Evolutionary conservation across 2,113 vertebrate genomes (phyloP).

Genomic region (Microtus oregoni): DNA sequence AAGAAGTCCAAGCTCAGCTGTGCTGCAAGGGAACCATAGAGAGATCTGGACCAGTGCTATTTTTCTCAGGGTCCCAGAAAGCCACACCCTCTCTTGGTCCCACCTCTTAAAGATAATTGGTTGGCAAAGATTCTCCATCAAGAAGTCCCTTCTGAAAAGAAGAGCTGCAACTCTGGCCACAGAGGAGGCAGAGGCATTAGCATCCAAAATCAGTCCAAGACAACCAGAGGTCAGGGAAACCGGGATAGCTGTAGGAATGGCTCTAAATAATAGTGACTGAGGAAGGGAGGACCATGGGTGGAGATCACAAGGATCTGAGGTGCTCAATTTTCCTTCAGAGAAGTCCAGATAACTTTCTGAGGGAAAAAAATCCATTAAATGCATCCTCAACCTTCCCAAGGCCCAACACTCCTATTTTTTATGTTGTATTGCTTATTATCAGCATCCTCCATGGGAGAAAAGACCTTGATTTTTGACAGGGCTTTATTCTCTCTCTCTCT

Average conservation of each 20-base stretch:
- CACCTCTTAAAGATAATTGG: too few species aligned
- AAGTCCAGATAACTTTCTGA: not conserved
- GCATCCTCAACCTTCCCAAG: not conserved
- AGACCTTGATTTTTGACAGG: not conserved
- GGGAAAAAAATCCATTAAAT: not conserved
- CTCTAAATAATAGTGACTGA: not conserved
- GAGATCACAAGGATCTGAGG: not conserved
- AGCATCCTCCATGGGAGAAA: not conserved
- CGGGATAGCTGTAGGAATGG: rapidly evolving
- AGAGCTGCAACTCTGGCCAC: not conserved
- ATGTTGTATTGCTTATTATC: not conserved
- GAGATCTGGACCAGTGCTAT: too few species aligned
- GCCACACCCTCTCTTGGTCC: too few species aligned
- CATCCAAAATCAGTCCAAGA: too few species aligned
- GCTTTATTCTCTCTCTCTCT: not conserved
- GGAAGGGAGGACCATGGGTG: too few species aligned
- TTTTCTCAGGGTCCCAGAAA: too few species aligned
- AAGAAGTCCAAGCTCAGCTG: too few species aligned
- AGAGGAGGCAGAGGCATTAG: not conserved
- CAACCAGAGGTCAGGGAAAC: too few species aligned
- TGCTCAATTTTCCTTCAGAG: not conserved
- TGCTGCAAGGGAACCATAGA: too few species aligned
- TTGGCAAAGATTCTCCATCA: too few species aligned
- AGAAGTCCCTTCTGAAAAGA: not conserved
- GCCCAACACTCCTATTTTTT: not conserved